Base-by-base conservation (phyloP, 1,140 invertebrate species). In the Tigriopus japonicus region DNA sequence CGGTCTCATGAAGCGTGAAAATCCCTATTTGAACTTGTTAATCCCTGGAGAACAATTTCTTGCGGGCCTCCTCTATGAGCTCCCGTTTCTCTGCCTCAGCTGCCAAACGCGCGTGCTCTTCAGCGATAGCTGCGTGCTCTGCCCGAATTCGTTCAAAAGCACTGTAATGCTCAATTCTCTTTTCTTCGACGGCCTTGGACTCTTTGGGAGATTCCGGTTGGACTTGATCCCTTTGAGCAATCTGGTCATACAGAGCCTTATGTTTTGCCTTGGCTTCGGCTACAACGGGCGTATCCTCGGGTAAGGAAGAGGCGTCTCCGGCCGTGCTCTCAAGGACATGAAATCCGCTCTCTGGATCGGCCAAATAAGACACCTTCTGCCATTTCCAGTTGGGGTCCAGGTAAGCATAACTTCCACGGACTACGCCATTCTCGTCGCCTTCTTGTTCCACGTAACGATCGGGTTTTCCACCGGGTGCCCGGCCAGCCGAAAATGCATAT, bases 341-440 rank as follows among this genome's bases (percentile, higher is more conserved):
- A 41, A 58, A 58, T 24, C 55, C 55, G 21, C 6, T 42, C 2
- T 58, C 55, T 14, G 55, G 55, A 42, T 58, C 55, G n/a, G 55
- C 55, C 15, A 58, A 28, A 41, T 58, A 58, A 21, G 24, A 41
- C 40, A 58, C 55, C 21, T 40, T 58, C 35, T 58, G 55, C 55
- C 55, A 58, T 19, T 40, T n/a, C 21, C 40, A 58, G 15, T 58
- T 58, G 55, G 55, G 55, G 40, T 58, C 55, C 55, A 58, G 17
- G 41, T 58, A 58, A n/a, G 55, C 17, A 24, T 58, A 58, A 42
- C 28, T 41, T 40, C 55, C 55, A 3, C 42, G 15, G n/a, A 58
- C 41, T 12, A 17, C 28, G 42, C 55, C 55, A 42, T 42, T 42
- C 17, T 42, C 40, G 42, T 58, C 55, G 3, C 55, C 55, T 9